Base-by-base conservation (phyloP, 2,888 invertebrate species). In the Altica lythri region DNA sequence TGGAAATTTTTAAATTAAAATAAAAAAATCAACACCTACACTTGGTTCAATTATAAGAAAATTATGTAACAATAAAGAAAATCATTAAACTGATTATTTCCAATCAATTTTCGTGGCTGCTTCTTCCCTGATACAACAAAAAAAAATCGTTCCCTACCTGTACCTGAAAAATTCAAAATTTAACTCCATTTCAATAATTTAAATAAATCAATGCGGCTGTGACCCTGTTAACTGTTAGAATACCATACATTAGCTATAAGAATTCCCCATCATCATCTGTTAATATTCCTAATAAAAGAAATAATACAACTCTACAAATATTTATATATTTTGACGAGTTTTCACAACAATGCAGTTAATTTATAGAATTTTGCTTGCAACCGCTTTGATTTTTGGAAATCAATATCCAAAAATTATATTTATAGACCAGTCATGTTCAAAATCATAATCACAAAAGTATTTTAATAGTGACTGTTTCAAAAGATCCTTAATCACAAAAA, bases 141-240 rank as follows among this genome's bases (percentile, higher is more conserved):
- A 35, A 16, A 9, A 4, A 35, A 35, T 1, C 17, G 17, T 17
- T 35, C 35, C 72, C 72, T 70, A 70, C 63, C 72, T 66, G 74
- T 74, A 74, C 74, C 74, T 74, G 74, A 74, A n/a, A n/a, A 61
- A 66, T 61, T 68, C 60, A 63, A 66, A 55, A 55, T 43, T 47
- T 10, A 43, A 40, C 30, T 35, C 49, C 40, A 47, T 29, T 45
- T 45, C 44, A 42, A 47, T 9, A 34, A 34, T 19, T 40, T 30
- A 40, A 51, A 55, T 43, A 16, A 58, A 55, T 55, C 58, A 55
- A 58, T 55, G 55, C 49, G 55, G 53, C 48, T 55, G 55, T 55
- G 53, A 52, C 55, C 40, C 43, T 13, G 14, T 38, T 34, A 42
- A 29, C 16, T 16, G 10, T 45, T 38, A 52, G 37, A 46, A 40